Evolutionary conservation across 37 sponge, comb jelly and placozoan species (phyloP), one percentile per base, ranked within the genome.

Genomic region (Diacarnus erythraeanus): DNA sequence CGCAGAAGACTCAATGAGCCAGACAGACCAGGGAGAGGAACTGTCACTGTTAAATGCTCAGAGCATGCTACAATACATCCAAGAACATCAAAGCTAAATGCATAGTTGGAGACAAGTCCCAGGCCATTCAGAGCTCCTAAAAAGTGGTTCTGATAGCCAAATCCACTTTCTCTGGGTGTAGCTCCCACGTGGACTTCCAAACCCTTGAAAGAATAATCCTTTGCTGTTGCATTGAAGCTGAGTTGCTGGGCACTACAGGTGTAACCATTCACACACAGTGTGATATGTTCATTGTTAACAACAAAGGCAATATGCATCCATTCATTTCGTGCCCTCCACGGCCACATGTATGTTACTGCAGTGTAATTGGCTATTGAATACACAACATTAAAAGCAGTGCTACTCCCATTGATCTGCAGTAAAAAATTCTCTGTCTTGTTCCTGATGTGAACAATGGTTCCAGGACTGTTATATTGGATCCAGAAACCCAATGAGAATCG

Each of bases 241-340:
- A 37, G 38, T 0, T 23, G 44, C 47, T 71, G 70, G 22, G 37
- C 33, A 1, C 39, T 42, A 44, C 82, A 82, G 22, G 12, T 23
- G 22, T 33, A 54, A 1, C 84, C 89, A 83, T 83, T 79, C 15
- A 83, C 64, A 39, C 72, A 89, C 8, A 79, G 4, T 23, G 36
- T 9, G 21, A 89, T 56, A 15, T 38, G 43, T 9, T 5, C 40
- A 21, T 27, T 38, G 21, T 89, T 47, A 9, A 83, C 57, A 33
- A 31, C 44, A 0, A 89, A 59, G 29, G 89, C 69, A 38, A 89
- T 67, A 69, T 89, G 89, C 22, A 75, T 27, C 89, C 84, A 83
- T 30, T 83, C 83, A 38, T 47, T 68, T 2, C 44, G 6, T 31
- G 71, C 47, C 21, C 17, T 42, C 78, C 78, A 83, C 0, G 57